Evolutionary conservation across 2,113 vertebrate genomes (phyloP).

Genomic region (Puntigrus tetrazona): DNA sequence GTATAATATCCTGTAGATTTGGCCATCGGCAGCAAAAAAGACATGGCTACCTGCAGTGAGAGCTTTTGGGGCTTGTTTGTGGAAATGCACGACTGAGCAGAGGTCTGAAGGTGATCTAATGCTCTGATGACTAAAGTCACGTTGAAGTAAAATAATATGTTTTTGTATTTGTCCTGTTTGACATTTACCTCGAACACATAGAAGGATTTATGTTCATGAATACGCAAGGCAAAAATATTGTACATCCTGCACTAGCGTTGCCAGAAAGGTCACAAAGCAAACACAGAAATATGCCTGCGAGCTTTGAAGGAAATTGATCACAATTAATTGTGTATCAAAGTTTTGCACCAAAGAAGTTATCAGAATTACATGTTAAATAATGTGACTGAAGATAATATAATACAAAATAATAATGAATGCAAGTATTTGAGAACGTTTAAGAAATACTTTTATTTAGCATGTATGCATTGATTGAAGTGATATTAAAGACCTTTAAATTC

Average conservation of each 20-base stretch:
- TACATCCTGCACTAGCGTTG: background rate
- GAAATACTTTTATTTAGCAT: no score
- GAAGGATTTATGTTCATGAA: background rate
- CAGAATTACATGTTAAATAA: no score
- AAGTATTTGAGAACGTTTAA: no score
- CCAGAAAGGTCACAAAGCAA: background rate
- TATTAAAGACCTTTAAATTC: no score
- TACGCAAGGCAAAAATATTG: background rate
- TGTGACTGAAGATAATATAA: no score
- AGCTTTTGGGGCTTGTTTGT: background rate
- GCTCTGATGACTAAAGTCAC: background rate
- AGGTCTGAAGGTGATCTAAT: background rate
- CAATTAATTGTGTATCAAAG: no score
- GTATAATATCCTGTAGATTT: background rate
- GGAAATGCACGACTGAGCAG: no score
- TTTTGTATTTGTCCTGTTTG: background rate
- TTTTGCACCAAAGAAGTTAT: no score
- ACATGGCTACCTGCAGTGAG: background rate
- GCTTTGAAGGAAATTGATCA: background rate
- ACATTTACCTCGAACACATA: background rate
- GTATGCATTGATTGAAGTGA: no score
- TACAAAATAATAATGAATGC: no score
- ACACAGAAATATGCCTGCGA: background rate
- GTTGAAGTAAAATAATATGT: background rate
- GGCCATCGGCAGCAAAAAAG: background rate